These are phyloP conservation scores for Pelochelys cantorii DNA, from an alignment of 2,797 vertebrate genomes.

Conservation along the genomic window DNA sequence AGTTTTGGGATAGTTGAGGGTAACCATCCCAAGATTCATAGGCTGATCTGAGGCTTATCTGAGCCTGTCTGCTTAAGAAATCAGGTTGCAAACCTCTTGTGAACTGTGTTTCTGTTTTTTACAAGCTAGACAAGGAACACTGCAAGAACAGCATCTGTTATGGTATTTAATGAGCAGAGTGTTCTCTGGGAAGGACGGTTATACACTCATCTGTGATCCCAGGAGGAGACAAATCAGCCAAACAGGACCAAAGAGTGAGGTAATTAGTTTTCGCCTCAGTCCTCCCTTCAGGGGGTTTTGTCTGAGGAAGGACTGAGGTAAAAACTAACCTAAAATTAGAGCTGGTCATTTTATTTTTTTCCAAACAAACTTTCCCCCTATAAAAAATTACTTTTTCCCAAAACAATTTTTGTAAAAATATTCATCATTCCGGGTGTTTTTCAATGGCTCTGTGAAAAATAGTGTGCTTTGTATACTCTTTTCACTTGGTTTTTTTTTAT, in stretches of 20 bases:
- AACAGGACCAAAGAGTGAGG: neutral
- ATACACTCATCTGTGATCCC: neutral
- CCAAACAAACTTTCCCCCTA: neutral
- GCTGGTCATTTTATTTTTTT: neutral
- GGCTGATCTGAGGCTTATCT: neutral
- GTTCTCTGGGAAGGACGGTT: neutral
- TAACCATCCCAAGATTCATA: neutral
- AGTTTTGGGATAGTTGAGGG: neutral
- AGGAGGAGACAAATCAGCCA: neutral
- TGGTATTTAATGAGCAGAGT: neutral
- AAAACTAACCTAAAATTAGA: neutral
- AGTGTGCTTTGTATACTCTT: neutral
- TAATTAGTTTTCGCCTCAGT: neutral
- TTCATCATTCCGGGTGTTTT: neutral
- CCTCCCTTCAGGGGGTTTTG: neutral
- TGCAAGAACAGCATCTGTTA: neutral
- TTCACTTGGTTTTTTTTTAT: neutral
- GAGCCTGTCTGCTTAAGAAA: neutral
- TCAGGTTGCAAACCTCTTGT: neutral
- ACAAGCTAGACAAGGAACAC: neutral
- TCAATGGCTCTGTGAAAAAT: neutral
- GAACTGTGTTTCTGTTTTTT: neutral
- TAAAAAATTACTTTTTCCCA: neutral
- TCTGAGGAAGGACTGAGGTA: neutral
- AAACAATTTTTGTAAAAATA: neutral